Evolutionary conservation across 2,113 vertebrate species (phyloP).

Genomic region (Ptilorrhoa leucosticta): DNA sequence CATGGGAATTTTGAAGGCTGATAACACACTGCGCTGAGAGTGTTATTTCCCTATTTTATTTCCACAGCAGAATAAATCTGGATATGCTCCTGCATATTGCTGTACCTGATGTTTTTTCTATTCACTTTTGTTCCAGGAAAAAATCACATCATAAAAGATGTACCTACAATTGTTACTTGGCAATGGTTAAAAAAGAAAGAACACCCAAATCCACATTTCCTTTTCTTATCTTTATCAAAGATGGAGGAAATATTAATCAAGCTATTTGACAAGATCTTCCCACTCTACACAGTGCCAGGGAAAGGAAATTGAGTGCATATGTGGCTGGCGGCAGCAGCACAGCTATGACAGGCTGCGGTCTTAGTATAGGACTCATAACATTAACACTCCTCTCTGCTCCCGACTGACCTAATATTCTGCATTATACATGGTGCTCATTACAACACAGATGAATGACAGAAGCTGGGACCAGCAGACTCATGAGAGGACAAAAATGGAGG

Average conservation of each 20-base stretch:
- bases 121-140: neutral
- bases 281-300: neutral
- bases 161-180: neutral
- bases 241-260: neutral
- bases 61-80: constrained; percentile 3
- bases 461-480: neutral
- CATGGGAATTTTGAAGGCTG: neutral
- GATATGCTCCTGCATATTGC: neutral
- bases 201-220: neutral
- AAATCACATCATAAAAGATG: neutral
- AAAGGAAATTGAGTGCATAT: neutral
- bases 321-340: neutral
- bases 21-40: neutral
- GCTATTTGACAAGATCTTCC: neutral
- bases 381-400: neutral
- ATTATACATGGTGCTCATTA: neutral
- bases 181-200: neutral
- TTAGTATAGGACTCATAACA: neutral
- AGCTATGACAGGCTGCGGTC: neutral
- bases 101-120: neutral
- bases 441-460: neutral
- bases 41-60: constrained; percentile 12
- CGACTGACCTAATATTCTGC: neutral
- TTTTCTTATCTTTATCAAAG: neutral
- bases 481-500: neutral